Base-by-base conservation (phyloP, 2,797 vertebrate genomes). In the Anguilla pacifica region DNA sequence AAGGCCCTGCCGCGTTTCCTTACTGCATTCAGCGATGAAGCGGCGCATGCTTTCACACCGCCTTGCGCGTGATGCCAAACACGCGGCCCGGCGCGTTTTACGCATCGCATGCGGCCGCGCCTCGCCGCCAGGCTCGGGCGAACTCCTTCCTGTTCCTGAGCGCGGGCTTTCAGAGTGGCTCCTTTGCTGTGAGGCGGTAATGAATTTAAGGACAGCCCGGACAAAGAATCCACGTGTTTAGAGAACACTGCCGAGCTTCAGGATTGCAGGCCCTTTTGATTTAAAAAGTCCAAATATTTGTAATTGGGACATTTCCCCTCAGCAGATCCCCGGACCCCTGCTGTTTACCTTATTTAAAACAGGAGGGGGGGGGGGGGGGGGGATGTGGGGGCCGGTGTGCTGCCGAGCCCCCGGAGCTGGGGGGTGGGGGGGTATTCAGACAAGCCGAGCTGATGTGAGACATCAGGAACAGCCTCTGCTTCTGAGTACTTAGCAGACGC, bases 241-340 rank as follows among this genome's bases (percentile, higher is more conserved):
- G 94, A 93, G 90, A 93, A 94, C 92, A 89, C 85, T 89, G 91
- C 91, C 89, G 94, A 94, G 93, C 88, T 88, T 86, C 43, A 11
- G 92, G 92, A 91, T 88, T 85, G 74, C 95, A 96, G 87, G 93
- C 94, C 94, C 93, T 96, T 96, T 94, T 92, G 95, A 96, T 96
- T 96, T 95, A 88, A 91, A 91, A 93, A 95, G 90, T 95, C 93
- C 92, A 96, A 96, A 96, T 96, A 96, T 96, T 95, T 95, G 96
- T 90, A 89, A 92, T 92, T 90, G 90, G 93, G 94, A 95, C 94
- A 96, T 95, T 96, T 95, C 96, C 95, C 95, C 92, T 92, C 89
- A 91, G 93, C 55, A 43, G 70, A 59, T 70, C 35, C 67, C 67
- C 28, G 84, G 70, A 3, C 82, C 35, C 83, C 87, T 79, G 70